Base-by-base conservation (phyloP, 2,888 invertebrate genomes). In the Allygus modestus region DNA sequence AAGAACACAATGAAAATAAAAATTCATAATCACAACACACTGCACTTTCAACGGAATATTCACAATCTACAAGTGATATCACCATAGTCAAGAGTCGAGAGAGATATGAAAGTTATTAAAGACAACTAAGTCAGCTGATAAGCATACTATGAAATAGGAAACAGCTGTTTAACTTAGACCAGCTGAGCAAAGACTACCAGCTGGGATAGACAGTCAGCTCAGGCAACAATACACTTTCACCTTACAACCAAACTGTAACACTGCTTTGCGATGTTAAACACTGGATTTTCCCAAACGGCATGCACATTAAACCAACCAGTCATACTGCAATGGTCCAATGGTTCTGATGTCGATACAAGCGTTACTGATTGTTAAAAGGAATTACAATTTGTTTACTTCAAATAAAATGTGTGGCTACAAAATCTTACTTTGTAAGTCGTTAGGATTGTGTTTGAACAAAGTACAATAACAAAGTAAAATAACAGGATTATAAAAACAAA, bases 81-180 rank as follows among this genome's bases (percentile, higher is more conserved):
- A 65, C 31, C 20, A 23, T 5, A 28, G 65, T 65, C 28, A 31
- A 65, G 65, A 31, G 58, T 58, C 9, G 31, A 15, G 26, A 65
- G 2, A 28, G 65, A 65, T 65, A 65, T 5, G 65, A 65, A 12
- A 28, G 65, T 65, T 31, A 65, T 31, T 31, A 17, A 65, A 65
- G 58, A 31, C 12, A 11, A 65, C 65, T 31, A 65, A 65, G 15
- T 65, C 65, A 65, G 26, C 65, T 65, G 65, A 65, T 65, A 65
- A 28, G 28, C 65, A 28, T 17, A 58, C 12, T 15, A 15, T 31
- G 28, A 28, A 31, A 28, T 65, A 31, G 65, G 28, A 65, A 65
- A 65, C 65, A 65, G 65, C 65, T 65, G 65, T 65, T 65, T 11
- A 65, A n/a, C 28, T 15, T 15, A 28, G 31, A 31, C 31, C 65